A percentile compares a stretch with the other conserved stretches of the same genome.
These are phyloP conservation scores for Lepilemur septentrionalis DNA, from an alignment of 2,797 vertebrate genomes.

Conservation along the genomic window DNA sequence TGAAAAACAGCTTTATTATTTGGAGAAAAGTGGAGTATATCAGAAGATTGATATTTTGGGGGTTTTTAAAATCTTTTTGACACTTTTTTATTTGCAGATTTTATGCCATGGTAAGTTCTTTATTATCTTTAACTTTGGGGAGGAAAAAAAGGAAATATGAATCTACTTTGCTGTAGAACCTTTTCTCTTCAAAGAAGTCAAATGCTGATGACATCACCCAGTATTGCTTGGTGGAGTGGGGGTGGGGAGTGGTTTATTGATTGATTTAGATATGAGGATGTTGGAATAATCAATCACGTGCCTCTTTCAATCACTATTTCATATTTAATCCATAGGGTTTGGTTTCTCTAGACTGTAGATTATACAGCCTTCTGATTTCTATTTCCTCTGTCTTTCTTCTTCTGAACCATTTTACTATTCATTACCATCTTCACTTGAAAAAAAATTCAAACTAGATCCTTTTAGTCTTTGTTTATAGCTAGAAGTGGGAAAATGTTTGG, in stretches of 20 bases:
- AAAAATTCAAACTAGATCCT: neutral
- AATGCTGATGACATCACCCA: neutral
- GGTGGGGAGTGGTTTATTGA: fast-evolving
- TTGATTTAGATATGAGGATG: neutral
- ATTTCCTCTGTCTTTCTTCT: neutral
- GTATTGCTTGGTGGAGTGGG: neutral
- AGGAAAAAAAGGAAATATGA: neutral
- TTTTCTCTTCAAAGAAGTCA: neutral
- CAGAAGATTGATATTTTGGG: neutral
- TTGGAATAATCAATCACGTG: neutral
- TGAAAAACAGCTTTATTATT: neutral
- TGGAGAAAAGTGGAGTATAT: neutral
- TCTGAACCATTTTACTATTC: neutral
- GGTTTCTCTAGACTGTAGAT: neutral
- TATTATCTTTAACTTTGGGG: neutral
- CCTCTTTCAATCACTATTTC: neutral
- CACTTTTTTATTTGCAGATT: neutral
- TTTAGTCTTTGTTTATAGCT: neutral
- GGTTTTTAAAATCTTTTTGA: neutral
- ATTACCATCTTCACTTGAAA: neutral
- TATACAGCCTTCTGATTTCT: neutral
- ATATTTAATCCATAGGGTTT: neutral
- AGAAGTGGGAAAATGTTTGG: neutral
- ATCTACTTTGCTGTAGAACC: neutral
- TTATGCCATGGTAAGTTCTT: neutral